Conservation (phyloP, 2,113 vertebrate genomes). For the Eupsittula cactorum region DNA sequence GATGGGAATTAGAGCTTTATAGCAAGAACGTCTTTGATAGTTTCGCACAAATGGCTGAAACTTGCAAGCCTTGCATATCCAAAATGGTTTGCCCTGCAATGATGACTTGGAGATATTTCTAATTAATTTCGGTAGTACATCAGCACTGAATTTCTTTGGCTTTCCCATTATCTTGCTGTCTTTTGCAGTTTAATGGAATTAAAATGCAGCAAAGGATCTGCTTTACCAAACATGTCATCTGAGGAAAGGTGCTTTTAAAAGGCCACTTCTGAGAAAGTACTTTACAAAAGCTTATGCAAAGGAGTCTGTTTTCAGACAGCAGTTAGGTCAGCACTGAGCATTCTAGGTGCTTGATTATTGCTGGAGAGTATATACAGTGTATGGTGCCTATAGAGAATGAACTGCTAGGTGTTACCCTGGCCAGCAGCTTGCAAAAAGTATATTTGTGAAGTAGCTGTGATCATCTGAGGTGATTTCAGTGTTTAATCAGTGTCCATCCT, state of each 20-base stretch:
- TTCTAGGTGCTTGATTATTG: background rate
- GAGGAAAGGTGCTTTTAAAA: background rate
- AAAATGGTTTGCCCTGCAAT: background rate
- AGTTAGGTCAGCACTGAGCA: background rate
- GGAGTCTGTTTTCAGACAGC: background rate
- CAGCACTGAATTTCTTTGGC: background rate
- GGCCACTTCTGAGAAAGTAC: background rate
- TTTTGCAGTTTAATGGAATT: background rate
- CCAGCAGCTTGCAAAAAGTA: background rate
- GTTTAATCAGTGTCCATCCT: background rate
- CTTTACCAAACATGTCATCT: background rate
- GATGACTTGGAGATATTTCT: slow-evolving; percentile 26
- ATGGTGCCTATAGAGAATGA: background rate
- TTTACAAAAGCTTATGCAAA: background rate
- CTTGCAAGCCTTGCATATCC: slow-evolving; percentile 30
- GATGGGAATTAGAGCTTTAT: slow-evolving; percentile 16
- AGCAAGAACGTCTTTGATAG: background rate
- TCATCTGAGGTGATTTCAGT: background rate
- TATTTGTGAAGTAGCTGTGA: background rate
- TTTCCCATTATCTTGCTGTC: background rate
- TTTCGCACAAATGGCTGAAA: slow-evolving; percentile 3
- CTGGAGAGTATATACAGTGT: background rate
- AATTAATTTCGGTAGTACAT: slow-evolving; percentile 7
- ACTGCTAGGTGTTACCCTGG: background rate
- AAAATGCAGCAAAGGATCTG: background rate